Base-by-base conservation (phyloP, 2,113 vertebrate genomes). In the Sapayoa aenigma region DNA sequence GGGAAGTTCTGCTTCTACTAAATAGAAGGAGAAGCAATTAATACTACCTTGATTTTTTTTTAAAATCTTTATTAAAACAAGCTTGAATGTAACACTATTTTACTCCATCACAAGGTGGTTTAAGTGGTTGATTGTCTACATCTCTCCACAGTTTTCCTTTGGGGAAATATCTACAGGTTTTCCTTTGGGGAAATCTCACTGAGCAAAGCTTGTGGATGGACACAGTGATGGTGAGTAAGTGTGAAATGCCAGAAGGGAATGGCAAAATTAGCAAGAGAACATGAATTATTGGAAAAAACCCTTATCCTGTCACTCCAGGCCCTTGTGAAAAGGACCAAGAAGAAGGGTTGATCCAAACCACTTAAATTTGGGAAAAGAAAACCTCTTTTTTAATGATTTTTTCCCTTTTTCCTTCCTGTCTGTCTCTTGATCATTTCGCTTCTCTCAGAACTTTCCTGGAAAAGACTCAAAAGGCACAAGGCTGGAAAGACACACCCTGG, bases 341-440 rank as follows among this genome's bases (percentile, higher is more conserved):
- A 22, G 60, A 27, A 52, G 24, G 16, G 12, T 9, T 3, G 9
- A 7, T 35, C 58, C 31, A 4, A 31, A 1, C 7, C 5, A 11
- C 65, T 59, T 44, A 5, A 42, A 23, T 8, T 21, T 30, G 37
- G 41, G 35, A 49, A 21, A 58, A 39, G 1, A 49, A 71, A 49
- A 35, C 16, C 15, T 30, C 63, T 18, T 4, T 5, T 41, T 65
- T 47, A 39, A 22, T 4, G 4, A 11, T 27, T 30, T 13, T 42
- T 79, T 78, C 41, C 20, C 19, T 33, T 33, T 83, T 21, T 16
- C 15, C 39, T 39, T 67, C 67, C 5, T 1, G 4, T 30, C 25
- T 1, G 37, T 31, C 37, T 39, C 30, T 14, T 24, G 22, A 0
- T 12, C 31, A 2, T 50, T 79, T 18, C 21, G 5, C 1, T 5